Evolutionary conservation across 2,113 vertebrate genomes (phyloP), one percentile per base, ranked within the genome.

Genomic region (Sphaerodactylus townsendi): DNA sequence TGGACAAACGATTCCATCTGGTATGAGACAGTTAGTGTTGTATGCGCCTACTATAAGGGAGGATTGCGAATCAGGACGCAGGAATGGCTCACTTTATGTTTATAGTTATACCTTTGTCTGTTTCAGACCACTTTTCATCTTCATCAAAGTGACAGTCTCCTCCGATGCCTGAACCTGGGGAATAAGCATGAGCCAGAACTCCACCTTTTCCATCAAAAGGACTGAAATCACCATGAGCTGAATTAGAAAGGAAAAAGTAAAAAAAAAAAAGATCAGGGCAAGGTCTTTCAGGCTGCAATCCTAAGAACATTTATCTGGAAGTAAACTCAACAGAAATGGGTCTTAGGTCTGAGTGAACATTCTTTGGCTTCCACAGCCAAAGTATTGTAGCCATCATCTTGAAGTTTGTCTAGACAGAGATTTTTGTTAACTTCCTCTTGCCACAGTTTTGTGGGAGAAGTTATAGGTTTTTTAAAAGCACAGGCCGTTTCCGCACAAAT

Each of bases 121-220:
- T 87, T 17, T 94, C 72, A 62, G 95, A 95, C 96, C 96, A 97
- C 2, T 2, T 37, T 85, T 97, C 96, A 85, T 95, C 96, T 7
- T 95, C 94, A 92, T 97, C 96, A 87, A 97, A 96, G 82, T 97
- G 96, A 66, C 95, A 91, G 85, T 97, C 95, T 10, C 96, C 96
- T 44, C 95, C 95, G 1, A 44, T 9, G 2, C 90, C 91, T 1
- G 75, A 65, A 7, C 93, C 95, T 9, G 96, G 96, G 14, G 94
- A 91, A 83, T 90, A 95, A 5, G 96, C 96, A 59, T 97, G 96
- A 28, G 96, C 96, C 89, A 97, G 89, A 68, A 93, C 89, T 0
- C 93, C 92, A 4, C 50, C 28, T 1, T 50, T n/a, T 0, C 96
- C 96, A 87, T 97, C 96, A 59, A 96, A 97, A 21, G 96, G 93